These are phyloP conservation scores for Pachyramphus minor DNA, from an alignment of 2,113 vertebrate species.

Conservation along the genomic window DNA sequence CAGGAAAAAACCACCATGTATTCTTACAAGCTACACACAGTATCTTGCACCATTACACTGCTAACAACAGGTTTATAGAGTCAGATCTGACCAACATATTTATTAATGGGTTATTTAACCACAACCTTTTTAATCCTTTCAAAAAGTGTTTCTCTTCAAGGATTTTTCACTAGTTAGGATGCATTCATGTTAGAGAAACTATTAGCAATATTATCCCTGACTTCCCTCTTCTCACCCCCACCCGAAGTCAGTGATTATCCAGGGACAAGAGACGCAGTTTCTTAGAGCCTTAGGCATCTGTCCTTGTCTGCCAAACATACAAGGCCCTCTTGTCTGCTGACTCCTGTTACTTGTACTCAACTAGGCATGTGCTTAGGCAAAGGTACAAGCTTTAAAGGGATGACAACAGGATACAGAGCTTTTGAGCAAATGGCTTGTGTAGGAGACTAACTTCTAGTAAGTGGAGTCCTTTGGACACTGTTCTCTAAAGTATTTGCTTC, in stretches of 20 bases:
- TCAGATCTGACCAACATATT: not conserved
- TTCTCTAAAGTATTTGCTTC: not conserved
- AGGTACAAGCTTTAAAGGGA: not conserved
- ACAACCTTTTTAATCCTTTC: not conserved
- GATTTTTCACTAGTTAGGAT: not conserved
- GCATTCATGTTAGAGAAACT: not conserved
- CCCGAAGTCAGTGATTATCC: not conserved
- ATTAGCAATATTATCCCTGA: not conserved
- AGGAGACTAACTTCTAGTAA: not conserved
- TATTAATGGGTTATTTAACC: not conserved
- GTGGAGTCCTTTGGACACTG: not conserved
- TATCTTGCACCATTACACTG: not conserved
- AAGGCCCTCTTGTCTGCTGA: not conserved
- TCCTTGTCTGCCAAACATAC: not conserved
- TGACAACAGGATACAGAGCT: not conserved
- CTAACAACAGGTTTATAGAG: not conserved
- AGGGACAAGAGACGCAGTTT: not conserved
- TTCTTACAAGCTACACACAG: not conserved
- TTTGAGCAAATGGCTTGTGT: not conserved
- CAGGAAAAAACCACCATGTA: not conserved
- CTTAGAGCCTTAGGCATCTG: not conserved
- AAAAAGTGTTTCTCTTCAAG: not conserved
- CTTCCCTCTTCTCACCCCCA: not conserved
- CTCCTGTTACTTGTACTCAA: not conserved
- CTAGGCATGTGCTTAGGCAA: not conserved